Evolutionary conservation across 2,888 invertebrate species (phyloP).

Genomic region (Yponomeuta plumbellus): DNA sequence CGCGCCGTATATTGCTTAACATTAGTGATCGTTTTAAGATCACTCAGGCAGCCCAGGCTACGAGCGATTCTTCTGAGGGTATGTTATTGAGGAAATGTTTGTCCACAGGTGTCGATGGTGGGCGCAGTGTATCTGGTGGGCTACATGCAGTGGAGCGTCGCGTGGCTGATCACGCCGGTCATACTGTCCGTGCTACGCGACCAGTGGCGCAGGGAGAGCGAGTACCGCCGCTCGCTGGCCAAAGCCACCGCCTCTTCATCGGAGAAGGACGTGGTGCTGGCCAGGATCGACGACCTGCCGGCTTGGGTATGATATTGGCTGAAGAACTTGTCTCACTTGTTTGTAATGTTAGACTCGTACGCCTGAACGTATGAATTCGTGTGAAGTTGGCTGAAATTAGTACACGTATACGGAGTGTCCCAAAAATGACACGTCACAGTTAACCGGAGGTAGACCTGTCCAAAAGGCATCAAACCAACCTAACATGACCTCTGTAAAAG

Average conservation of each 20-base stretch:
- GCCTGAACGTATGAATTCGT: too few species aligned
- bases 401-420: too few species aligned
- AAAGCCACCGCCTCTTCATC: conserved; percentile 85
- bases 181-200: conserved; percentile 87
- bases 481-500: too few species aligned
- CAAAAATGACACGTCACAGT: too few species aligned
- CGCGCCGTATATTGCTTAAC: too few species aligned
- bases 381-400: too few species aligned
- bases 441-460: too few species aligned
- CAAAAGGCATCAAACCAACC: too few species aligned
- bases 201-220: conserved; percentile 85
- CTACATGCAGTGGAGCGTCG: conserved; percentile 91
- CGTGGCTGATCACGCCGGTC: conserved; percentile 90
- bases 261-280: conserved; percentile 91
- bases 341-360: too few species aligned
- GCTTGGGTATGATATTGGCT: conserved; percentile 85
- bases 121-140: conserved; percentile 87
- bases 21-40: too few species aligned
- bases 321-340: not conserved
- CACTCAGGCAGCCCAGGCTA: too few species aligned
- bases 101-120: conserved; percentile 78
- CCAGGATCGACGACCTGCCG: conserved; percentile 92
- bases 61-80: too few species aligned
- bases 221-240: conserved; percentile 83
- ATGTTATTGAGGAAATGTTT: not conserved